phyloP scores from a whole-genome alignment of 2,888 invertebrate species.

The Polyommatus icarus region DNA sequence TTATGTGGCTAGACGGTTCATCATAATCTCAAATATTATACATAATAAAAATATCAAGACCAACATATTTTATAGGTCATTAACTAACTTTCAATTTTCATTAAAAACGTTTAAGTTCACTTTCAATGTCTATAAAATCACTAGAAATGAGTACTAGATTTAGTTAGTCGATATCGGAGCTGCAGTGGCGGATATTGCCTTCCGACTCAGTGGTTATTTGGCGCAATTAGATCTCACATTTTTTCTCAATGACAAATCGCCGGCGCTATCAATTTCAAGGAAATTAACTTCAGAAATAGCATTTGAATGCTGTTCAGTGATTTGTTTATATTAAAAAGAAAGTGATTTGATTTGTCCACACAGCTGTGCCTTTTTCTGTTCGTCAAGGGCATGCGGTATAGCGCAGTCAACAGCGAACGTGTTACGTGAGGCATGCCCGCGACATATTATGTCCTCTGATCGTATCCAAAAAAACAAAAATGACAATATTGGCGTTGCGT shows the following conservation, averaged over 20 bases:
- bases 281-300: conserved; percentile 11
- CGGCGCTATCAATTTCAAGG: conserved; percentile 20
- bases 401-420: no score
- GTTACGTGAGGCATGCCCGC: no score
- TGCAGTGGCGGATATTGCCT: conserved; percentile 27
- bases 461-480: no score
- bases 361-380: no score
- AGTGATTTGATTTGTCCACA: no score
- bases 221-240: conserved; percentile 14
- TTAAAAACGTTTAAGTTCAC: neutral
- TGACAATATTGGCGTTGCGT: no score
- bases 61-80: no score
- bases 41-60: no score
- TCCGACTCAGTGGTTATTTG: conserved; percentile 24
- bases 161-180: neutral
- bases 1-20: no score
- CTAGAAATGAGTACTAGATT: conserved; percentile 9
- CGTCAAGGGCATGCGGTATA: no score
- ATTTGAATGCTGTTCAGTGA: neutral
- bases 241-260: conserved; percentile 15
- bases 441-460: no score
- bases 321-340: neutral
- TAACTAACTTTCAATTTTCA: neutral
- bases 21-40: no score
- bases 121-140: neutral